Base-by-base conservation (phyloP, 1,140 invertebrate genomes). In the Macrosteles quadrilineatus region DNA sequence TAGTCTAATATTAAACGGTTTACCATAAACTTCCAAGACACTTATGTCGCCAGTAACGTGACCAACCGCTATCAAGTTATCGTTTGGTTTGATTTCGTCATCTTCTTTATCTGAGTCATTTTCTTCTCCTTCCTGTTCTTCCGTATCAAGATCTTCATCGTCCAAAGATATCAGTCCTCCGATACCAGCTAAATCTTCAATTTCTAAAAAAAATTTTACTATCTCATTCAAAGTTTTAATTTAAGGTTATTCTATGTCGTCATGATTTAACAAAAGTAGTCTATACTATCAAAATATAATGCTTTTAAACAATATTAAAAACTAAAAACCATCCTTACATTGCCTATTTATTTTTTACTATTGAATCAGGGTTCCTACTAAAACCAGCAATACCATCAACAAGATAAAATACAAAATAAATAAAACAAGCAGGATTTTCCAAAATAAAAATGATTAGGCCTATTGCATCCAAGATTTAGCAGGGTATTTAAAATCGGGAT, bases 21-120 rank as follows among this genome's bases (percentile, higher is more conserved):
- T 83, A 94, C 92, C 88, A 85, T 93, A 91, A 57, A 98, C 87
- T 88, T 98, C 95, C 72, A 98, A 82, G 64, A 91, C 84, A 77
- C 91, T 91, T 23, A 88, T 88, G 83, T 96, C 93, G 71, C 88
- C 91, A 74, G 95, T 88, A 17, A 95, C 90, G 78, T 91, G 92
- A 0, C 94, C 95, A n/a, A 93, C 86, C 17, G 96, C 79, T 29
- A 98, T 81, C n/a, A 98, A 82, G 83, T 98, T 98, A 77, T 98
- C 96, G 74, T 86, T 87, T n/a, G 88, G 85, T 81, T 94, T 92
- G 27, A 98, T 95, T 31, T 90, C 85, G 78, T 95, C 93, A 83
- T 98, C 94, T 77, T 97, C 94, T 76, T 92, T 90, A 76, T 96
- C 94, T 73, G 92, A 94, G 78, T 95, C 92, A 68, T 86, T 81